Evolutionary conservation across 2,888 invertebrate species (phyloP), one percentile per base, ranked within the genome.

Genomic region (Agrochola circellaris): DNA sequence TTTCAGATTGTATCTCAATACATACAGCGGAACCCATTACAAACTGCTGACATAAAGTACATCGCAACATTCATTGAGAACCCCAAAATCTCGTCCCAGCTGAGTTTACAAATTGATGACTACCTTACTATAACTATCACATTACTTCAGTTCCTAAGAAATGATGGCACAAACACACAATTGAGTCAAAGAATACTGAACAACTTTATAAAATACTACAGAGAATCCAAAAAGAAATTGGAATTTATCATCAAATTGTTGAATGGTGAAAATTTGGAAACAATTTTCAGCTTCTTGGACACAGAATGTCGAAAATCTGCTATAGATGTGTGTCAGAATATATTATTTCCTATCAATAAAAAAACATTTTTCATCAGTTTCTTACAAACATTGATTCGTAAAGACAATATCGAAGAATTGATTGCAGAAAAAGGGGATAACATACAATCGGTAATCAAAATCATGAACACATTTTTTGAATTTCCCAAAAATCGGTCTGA

Each of bases 351-450:
- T 0, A 78, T 91, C 0, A 93, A 90, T 56, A 96, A 95, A 67
- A 96, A 93, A 79, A 84, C 94, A 2, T 95, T 92, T 72, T 96
- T 93, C 76, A 89, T 93, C 4, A 94, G 92, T 78, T 95, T 93
- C 80, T 88, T 96, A 2, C 94, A 94, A 85, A 95, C 95, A 5
- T 86, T 96, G 30, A 93, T 96, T 30, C 88, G 94, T 30, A 95
- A 95, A 87, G 95, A 95, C 42, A 95, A 93, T 82, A 91, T 96
- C 45, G 92, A 94, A 81, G 91, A 93, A 11, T 83, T 97, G 13
- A 93, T 96, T 0, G 90, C 93, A 2, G 95, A 96, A 83, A 96
- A 95, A 80, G 96, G 96, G 0, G 96, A 97, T 62, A 95, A 95
- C 60, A 95, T 97, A 72, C 95, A 95, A 84, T 94, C 95, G 0